A percentile compares a stretch with the other conserved stretches of the same genome.
Evolutionary conservation across 2,113 vertebrate species (phyloP).

Genomic region (Nesoenas mayeri): DNA sequence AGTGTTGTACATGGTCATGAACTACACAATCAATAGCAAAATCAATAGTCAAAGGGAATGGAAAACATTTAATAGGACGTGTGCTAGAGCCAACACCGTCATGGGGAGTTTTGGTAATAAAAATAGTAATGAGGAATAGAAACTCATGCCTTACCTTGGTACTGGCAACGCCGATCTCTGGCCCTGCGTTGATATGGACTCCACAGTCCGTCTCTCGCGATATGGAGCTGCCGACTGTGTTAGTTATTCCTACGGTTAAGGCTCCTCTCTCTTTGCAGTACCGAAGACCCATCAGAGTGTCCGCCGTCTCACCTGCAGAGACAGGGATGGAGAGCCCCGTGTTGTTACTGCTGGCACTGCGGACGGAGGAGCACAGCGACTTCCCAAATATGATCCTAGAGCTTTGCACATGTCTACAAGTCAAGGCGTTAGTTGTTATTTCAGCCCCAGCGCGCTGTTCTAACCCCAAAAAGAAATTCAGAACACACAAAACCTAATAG

Average conservation of each 20-base stretch:
- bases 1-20: background rate
- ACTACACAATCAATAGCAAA: accelerated
- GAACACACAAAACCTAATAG: background rate
- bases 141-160: slow-evolving; percentile 83
- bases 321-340: background rate
- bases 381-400: background rate
- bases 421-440: background rate
- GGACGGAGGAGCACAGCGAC: accelerated
- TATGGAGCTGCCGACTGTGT: slow-evolving; percentile 97
- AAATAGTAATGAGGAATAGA: background rate
- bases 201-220: slow-evolving; percentile 96
- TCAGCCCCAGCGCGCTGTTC: accelerated
- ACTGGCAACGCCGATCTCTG: slow-evolving; percentile 96
- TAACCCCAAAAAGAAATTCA: background rate
- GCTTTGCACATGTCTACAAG: background rate
- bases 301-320: slow-evolving; percentile 91
- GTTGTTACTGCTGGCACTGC: background rate
- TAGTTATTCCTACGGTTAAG: slow-evolving; percentile 95
- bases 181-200: slow-evolving; percentile 96
- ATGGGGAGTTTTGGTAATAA: background rate
- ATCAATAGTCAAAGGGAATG: background rate
- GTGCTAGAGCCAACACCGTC: accelerated
- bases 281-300: slow-evolving; percentile 91
- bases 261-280: slow-evolving; percentile 96
- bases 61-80: background rate